Conservation (phyloP, 2,797 vertebrate species). For the Rhincodon typus region DNA sequence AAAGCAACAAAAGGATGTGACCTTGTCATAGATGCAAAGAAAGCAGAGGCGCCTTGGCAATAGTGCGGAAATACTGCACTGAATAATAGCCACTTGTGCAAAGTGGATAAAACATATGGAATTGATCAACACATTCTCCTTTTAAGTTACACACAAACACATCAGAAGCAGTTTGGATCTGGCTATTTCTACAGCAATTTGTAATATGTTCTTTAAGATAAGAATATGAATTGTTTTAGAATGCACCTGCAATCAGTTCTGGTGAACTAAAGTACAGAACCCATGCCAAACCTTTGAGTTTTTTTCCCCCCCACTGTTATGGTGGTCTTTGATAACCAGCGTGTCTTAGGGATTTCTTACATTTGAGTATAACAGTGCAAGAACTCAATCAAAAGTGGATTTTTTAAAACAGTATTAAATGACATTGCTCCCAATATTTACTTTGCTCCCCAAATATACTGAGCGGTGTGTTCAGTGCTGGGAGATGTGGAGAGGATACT, state of each 20-base stretch:
- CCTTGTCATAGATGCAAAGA: conserved; percentile 27
- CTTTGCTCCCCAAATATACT: background rate
- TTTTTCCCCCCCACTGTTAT: background rate
- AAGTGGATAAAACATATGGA: conserved; percentile 24
- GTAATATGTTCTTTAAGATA: conserved; percentile 3
- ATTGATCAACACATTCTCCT: conserved; percentile 27
- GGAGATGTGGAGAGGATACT: background rate
- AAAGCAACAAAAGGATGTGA: conserved; percentile 6
- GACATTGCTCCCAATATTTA: background rate
- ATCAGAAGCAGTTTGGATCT: conserved; percentile 1
- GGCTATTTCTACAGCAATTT: conserved; percentile 13
- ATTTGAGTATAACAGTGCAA: background rate
- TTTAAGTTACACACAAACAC: conserved; percentile 4
- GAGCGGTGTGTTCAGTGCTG: background rate
- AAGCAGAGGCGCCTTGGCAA: background rate
- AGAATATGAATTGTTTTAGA: conserved; percentile 25
- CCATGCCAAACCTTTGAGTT: background rate
- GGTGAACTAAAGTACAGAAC: background rate
- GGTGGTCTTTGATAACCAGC: background rate
- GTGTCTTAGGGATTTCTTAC: background rate
- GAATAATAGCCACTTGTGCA: conserved; percentile 16
- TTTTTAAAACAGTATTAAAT: background rate
- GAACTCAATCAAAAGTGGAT: background rate
- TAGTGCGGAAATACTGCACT: conserved; percentile 25
- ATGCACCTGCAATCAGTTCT: background rate